Evolutionary conservation across 1,140 invertebrate genomes (phyloP).

Genomic region (Antheraea mylitta): DNA sequence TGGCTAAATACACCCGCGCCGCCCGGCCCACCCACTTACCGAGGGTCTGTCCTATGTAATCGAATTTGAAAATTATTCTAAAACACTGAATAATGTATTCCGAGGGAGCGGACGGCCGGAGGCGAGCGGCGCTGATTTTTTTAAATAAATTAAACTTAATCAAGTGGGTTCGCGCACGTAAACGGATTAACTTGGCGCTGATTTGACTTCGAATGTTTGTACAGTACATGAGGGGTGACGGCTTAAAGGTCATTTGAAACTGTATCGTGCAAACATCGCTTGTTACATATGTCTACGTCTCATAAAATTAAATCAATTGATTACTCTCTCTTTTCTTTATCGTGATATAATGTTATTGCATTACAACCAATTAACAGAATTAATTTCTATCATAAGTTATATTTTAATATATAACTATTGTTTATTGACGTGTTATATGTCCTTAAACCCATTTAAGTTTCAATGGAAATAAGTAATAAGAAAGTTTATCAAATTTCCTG

Average conservation of each 20-base stretch:
- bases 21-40: slow-evolving; percentile 76
- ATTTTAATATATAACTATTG: too few relatives aligned
- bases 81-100: slow-evolving; percentile 79
- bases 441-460: too few relatives aligned
- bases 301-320: neutral
- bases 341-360: neutral
- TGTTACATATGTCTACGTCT: neutral
- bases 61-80: slow-evolving; percentile 80
- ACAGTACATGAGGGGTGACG: slow-evolving; percentile 55
- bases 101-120: slow-evolving; percentile 62
- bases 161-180: slow-evolving; percentile 76
- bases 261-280: slow-evolving; percentile 33
- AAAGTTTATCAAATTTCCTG: too few relatives aligned
- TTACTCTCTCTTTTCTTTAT: neutral
- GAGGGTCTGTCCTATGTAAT: slow-evolving; percentile 77
- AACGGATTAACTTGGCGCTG: slow-evolving; percentile 76
- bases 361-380: too few relatives aligned
- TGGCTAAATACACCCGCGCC: slow-evolving; percentile 74
- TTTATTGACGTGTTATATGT: too few relatives aligned
- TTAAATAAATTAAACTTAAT: slow-evolving; percentile 79
- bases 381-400: too few relatives aligned
- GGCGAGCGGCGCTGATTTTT: slow-evolving; percentile 59
- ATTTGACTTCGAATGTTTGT: slow-evolving; percentile 73
- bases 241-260: slow-evolving; percentile 63
- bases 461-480: too few relatives aligned